Conservation (phyloP, 2,888 invertebrate species). For the Acronicta alni region DNA sequence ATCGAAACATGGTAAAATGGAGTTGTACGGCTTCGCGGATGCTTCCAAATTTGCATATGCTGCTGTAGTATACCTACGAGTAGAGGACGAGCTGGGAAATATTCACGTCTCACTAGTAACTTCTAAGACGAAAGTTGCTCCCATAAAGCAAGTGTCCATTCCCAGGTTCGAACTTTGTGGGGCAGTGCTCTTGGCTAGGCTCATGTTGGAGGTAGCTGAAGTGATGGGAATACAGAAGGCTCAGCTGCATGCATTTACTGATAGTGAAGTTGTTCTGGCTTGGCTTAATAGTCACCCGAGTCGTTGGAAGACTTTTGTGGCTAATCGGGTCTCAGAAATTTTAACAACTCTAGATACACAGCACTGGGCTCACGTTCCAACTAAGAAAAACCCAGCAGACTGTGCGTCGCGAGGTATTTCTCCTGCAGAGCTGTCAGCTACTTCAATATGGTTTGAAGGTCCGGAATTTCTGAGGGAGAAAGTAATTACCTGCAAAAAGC, state of each 20-base stretch:
- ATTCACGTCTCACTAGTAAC: conserved; percentile 16
- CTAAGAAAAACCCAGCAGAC: too few relatives aligned
- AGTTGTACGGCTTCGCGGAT: conserved; percentile 6
- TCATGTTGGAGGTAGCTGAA: conserved; percentile 27
- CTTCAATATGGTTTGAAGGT: too few relatives aligned
- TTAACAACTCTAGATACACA: too few relatives aligned
- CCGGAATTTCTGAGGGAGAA: too few relatives aligned
- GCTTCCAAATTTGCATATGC: conserved; percentile 6
- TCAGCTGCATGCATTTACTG: conserved; percentile 7
- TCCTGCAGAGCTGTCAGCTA: too few relatives aligned
- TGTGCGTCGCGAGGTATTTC: too few relatives aligned
- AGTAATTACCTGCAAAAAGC: too few relatives aligned
- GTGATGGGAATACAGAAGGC: conserved; percentile 16
- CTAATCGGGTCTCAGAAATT: too few relatives aligned
- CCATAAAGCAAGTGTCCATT: conserved; percentile 29
- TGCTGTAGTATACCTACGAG: not conserved
- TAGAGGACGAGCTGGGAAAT: conserved; percentile 12
- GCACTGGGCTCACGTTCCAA: too few relatives aligned
- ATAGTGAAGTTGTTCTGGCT: conserved; percentile 9
- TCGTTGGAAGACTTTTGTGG: too few relatives aligned
- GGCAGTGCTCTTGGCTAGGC: conserved; percentile 35
- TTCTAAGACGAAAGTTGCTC: conserved; percentile 12
- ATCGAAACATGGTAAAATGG: not conserved
- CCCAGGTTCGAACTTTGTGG: conserved; percentile 50
- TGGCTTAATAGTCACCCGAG: conserved; percentile 8